Conservation (phyloP, 2,797 vertebrate species). For the Smutsia temminckii region DNA sequence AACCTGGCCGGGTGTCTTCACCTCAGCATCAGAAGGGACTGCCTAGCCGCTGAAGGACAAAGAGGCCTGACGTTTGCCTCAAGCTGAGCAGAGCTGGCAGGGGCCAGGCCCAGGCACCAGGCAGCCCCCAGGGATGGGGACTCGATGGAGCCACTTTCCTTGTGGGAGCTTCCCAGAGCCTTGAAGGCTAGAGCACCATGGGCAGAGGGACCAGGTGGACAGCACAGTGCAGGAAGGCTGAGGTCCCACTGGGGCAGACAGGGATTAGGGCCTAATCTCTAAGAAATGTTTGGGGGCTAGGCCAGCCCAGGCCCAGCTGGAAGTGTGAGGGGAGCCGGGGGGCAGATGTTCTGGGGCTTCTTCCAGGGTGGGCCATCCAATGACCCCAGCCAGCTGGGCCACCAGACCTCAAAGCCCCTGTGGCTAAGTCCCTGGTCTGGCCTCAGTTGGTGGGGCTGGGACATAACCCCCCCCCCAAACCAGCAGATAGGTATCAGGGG, state of each 20-base stretch:
- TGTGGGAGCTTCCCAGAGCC: not conserved
- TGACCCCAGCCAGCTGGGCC: not conserved
- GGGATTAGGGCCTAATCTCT: conserved; percentile 2
- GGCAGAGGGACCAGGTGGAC: not conserved
- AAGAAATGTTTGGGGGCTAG: not conserved
- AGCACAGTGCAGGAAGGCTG: not conserved
- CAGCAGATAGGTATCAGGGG: not conserved
- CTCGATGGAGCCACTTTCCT: not conserved
- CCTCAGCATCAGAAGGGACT: not conserved
- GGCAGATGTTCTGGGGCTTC: not conserved
- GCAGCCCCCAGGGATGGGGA: not conserved
- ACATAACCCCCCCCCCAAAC: not conserved
- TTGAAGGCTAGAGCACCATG: not conserved
- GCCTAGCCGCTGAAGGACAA: not conserved
- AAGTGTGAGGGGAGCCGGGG: not conserved
- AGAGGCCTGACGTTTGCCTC: not conserved
- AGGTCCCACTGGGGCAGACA: not conserved
- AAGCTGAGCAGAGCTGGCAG: not conserved
- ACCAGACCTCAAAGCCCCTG: not conserved
- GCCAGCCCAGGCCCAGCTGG: not conserved
- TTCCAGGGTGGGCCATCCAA: not conserved
- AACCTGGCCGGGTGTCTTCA: not conserved
- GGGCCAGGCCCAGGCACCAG: not conserved
- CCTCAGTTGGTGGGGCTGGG: not conserved
- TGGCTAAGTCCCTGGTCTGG: not conserved